Conservation (phyloP, 2,113 vertebrate species). For the Dipodomys spectabilis region DNA sequence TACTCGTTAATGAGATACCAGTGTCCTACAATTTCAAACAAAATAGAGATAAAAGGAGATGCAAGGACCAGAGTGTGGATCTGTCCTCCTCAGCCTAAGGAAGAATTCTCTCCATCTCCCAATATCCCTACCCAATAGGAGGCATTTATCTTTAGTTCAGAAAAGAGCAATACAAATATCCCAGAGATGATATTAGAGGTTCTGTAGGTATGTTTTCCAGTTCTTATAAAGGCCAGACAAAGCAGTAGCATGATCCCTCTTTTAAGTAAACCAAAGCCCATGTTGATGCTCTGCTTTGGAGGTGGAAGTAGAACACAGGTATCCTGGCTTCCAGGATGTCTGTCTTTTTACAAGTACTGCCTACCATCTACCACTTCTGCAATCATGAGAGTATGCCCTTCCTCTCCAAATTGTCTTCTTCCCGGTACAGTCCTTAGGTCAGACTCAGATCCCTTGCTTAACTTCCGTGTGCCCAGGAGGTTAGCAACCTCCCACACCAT, state of each 20-base stretch:
- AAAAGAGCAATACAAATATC: not conserved
- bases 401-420: not conserved
- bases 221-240: not conserved
- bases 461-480: not conserved
- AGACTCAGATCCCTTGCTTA: not conserved
- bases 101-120: not conserved
- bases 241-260: not conserved
- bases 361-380: not conserved
- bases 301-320: not conserved
- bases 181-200: not conserved
- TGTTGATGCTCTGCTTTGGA: not conserved
- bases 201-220: conserved; percentile 2
- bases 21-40: conserved; percentile 56
- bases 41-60: conserved; percentile 51
- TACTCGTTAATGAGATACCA: conserved; percentile 59
- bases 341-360: not conserved
- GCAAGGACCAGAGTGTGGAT: not conserved
- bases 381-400: not conserved
- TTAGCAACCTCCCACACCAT: too few species aligned
- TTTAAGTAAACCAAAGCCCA: not conserved
- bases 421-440: not conserved
- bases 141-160: not conserved
- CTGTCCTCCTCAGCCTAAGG: conserved; percentile 21
- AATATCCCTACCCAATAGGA: not conserved
- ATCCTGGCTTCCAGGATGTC: not conserved